Percentiles rank a stretch among this genome's conserved stretches.
Conservation (phyloP, 1,140 invertebrate species). For the Zaprionus ornatus region DNA sequence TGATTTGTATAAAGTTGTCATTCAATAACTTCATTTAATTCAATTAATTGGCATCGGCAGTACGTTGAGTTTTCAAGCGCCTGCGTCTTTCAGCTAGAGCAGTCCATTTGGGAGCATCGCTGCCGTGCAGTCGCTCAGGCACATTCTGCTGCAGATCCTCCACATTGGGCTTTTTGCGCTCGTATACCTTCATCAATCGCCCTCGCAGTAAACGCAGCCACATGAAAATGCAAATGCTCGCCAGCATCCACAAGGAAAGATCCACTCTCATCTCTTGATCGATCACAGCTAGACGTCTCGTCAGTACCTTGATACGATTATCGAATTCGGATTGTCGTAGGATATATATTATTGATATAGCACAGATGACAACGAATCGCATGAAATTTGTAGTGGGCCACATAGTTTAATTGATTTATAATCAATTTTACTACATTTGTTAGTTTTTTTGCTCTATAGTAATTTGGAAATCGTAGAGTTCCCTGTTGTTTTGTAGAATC, state of each 20-base stretch:
- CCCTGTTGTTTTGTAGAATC: too few species aligned
- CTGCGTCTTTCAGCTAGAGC: too few species aligned
- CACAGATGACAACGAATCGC: neutral
- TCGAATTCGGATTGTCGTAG: neutral
- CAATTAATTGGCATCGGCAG: too few species aligned
- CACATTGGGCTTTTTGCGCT: neutral
- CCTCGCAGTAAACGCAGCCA: neutral
- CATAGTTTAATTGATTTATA: neutral
- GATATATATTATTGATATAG: neutral
- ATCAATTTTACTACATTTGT: neutral
- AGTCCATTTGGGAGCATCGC: too few species aligned
- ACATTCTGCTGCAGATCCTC: neutral
- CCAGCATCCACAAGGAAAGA: neutral
- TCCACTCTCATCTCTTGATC: neutral
- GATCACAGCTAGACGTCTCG: accelerated
- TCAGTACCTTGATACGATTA: neutral
- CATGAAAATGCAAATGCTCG: neutral
- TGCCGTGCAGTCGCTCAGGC: too few species aligned
- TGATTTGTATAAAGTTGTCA: too few species aligned
- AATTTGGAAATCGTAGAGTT: neutral
- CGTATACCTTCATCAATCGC: neutral
- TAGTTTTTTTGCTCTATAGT: neutral
- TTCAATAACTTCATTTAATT: too few species aligned
- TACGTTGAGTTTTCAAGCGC: accelerated
- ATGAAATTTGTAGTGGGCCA: too few species aligned